Conservation (phyloP, 2,113 vertebrate genomes). For the Grus americana region DNA sequence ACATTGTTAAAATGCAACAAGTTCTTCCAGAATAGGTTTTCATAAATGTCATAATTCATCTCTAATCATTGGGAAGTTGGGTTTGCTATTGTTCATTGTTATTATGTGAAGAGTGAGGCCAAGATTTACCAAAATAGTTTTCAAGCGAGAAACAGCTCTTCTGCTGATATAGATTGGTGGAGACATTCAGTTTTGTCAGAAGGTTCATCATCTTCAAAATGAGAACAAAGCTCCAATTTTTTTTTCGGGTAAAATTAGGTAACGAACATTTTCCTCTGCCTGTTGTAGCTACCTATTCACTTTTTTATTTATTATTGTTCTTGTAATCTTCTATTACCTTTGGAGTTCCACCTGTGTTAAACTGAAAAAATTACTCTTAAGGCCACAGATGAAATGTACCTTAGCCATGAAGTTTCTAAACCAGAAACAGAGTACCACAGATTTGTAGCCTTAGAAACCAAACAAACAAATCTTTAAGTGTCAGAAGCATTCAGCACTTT, state of each 20-base stretch:
- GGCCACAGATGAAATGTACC: not conserved
- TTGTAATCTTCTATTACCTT: not conserved
- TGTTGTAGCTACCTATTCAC: slow-evolving; percentile 23
- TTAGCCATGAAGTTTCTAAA: not conserved
- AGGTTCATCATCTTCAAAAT: not conserved
- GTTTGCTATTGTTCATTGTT: not conserved
- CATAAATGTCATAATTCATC: not conserved
- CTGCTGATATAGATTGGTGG: not conserved
- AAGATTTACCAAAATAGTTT: not conserved
- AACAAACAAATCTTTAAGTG: not conserved
- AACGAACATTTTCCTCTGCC: not conserved
- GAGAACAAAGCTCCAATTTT: not conserved
- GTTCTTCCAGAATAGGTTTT: not conserved
- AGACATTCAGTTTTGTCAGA: not conserved
- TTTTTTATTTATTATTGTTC: not conserved
- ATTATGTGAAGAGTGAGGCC: not conserved
- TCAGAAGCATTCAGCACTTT: not conserved
- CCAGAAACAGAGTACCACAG: not conserved
- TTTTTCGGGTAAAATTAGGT: not conserved
- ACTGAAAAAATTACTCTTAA: not conserved
- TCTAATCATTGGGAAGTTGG: not conserved
- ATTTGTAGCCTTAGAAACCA: not conserved
- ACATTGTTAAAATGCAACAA: not conserved
- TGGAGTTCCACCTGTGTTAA: not conserved
- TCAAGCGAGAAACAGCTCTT: not conserved